A percentile compares a stretch with the other conserved stretches of the same genome.
phyloP scores from a whole-genome alignment of 37 sponge, comb jelly and placozoan genomes.

The Chondrilla cf. caribensis region DNA sequence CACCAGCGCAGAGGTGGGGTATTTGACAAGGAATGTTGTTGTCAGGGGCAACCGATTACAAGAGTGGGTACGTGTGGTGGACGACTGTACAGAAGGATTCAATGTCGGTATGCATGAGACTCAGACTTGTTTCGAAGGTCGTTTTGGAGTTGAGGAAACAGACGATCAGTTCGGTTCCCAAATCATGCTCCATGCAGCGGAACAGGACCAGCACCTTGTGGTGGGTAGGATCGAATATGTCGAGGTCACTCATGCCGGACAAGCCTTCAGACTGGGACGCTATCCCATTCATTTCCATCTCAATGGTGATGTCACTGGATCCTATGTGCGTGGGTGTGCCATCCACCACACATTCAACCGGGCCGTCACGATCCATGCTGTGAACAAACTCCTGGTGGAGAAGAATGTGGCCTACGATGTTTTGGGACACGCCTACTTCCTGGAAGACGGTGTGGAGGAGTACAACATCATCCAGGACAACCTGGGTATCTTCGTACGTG shows the following conservation, averaged over 20 bases:
- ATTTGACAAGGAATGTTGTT: conserved; percentile 86
- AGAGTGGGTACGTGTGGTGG: conserved; percentile 50
- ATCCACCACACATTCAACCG: conserved; percentile 95
- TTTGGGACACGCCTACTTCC: conserved; percentile 86
- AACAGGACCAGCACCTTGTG: conserved; percentile 49
- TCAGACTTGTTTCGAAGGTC: conserved; percentile 89
- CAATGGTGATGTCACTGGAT: conserved; percentile 81
- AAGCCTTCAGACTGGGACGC: conserved; percentile 92
- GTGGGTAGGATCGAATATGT: conserved; percentile 79
- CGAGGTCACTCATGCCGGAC: conserved; percentile 89
- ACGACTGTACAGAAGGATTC: conserved; percentile 69
- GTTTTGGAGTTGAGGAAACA: conserved; percentile 76
- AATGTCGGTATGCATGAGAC: conserved; percentile 86
- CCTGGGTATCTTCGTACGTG: conserved; percentile 82
- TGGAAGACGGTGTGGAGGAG: conserved; percentile 90
- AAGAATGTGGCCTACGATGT: conserved; percentile 92
- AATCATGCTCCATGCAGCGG: conserved; percentile 87
- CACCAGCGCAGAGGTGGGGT: conserved; percentile 88
- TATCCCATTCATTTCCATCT: conserved; percentile 97
- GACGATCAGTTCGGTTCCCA: conserved; percentile 94
- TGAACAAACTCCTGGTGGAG: conserved; percentile 89
- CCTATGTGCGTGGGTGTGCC: conserved; percentile 95
- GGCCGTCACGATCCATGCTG: conserved; percentile 92
- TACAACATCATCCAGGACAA: conserved; percentile 85
- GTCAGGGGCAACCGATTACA: conserved; percentile 70